phyloP scores from a whole-genome alignment of 2,113 vertebrate species.

The Saguinus midas region DNA sequence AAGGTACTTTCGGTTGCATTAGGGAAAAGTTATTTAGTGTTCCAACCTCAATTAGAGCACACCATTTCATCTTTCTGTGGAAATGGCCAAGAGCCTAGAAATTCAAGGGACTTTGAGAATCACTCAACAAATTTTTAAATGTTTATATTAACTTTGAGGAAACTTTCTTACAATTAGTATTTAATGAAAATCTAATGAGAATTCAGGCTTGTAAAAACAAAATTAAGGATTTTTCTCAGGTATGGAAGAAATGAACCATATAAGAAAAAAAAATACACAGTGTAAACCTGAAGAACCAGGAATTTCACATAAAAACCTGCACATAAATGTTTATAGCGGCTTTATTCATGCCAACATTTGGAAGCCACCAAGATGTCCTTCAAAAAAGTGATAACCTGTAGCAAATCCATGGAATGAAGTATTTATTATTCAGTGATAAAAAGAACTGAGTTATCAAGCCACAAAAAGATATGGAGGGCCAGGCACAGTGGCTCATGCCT shows the following conservation, averaged over 20 bases:
- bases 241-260: not conserved
- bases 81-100: not conserved
- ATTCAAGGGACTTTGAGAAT: conserved; percentile 37
- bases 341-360: conserved; percentile 1
- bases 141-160: conserved; percentile 31
- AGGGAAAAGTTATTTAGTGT: not conserved
- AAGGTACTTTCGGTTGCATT: not conserved
- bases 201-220: not conserved
- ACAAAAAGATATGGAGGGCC: not conserved
- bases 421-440: not conserved
- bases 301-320: not conserved
- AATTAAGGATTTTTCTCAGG: not conserved
- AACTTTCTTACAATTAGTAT: not conserved
- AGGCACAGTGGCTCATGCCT: too few species aligned
- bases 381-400: not conserved
- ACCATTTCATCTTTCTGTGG: not conserved
- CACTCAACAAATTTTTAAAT: not conserved
- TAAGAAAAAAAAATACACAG: not conserved
- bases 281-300: not conserved
- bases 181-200: not conserved
- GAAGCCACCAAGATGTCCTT: not conserved
- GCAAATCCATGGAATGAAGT: not conserved
- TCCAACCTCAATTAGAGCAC: not conserved
- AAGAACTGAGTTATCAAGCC: not conserved
- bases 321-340: not conserved